These are phyloP conservation scores for Pyrocoelia pectoralis DNA, from an alignment of 2,888 invertebrate species.

Conservation along the genomic window DNA sequence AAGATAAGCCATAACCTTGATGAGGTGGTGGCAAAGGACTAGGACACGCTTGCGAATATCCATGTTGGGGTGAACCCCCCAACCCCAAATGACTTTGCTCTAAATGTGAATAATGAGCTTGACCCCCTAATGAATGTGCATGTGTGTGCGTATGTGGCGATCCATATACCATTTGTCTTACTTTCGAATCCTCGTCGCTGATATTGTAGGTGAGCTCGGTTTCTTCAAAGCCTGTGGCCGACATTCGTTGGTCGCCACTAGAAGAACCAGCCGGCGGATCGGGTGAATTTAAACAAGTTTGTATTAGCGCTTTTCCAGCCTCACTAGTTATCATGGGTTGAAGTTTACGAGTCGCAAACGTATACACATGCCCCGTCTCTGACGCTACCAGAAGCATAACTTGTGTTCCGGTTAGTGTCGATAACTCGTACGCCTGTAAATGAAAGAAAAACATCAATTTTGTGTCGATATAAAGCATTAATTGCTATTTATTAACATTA, in stretches of 20 bases:
- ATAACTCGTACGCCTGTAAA: constrained; percentile 97
- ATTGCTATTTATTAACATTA: neutral
- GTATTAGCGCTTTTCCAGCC: constrained; percentile 96
- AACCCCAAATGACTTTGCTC: constrained; percentile 58
- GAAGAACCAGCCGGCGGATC: constrained; percentile 79
- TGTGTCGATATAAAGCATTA: constrained; percentile 6
- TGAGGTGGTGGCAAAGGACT: constrained; percentile 76
- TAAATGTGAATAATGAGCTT: constrained; percentile 57
- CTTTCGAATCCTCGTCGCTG: constrained; percentile 95
- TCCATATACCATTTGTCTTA: constrained; percentile 94
- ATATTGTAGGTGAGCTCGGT: constrained; percentile 97
- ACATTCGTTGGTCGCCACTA: constrained; percentile 94
- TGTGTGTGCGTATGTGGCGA: constrained; percentile 70
- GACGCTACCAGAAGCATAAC: constrained; percentile 99
- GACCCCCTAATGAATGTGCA: constrained; percentile 64
- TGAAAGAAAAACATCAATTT: constrained; percentile 27
- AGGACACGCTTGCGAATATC: constrained; percentile 72
- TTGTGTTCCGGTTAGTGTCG: constrained; percentile 98
- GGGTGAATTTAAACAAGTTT: constrained; percentile 97
- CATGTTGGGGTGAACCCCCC: constrained; percentile 60
- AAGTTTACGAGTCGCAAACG: constrained; percentile 97
- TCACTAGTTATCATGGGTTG: constrained; percentile 99
- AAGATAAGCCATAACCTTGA: constrained; percentile 66
- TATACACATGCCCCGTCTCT: constrained; percentile 99
- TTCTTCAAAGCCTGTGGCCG: constrained; percentile 98